Conservation (phyloP, 2,113 vertebrate species). For the Grus americana region DNA sequence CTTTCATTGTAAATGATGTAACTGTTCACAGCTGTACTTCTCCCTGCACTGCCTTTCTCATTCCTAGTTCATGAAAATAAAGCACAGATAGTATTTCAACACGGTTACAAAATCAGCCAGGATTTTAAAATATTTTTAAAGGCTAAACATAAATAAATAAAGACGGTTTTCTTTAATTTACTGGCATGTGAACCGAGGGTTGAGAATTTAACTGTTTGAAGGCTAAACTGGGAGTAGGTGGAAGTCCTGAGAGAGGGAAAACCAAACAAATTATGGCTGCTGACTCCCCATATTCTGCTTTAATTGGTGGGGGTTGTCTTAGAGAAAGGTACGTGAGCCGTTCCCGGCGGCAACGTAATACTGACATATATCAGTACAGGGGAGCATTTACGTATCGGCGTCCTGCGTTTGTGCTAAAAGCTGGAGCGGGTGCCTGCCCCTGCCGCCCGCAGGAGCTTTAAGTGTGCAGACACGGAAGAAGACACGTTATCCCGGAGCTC, state of each 20-base stretch:
- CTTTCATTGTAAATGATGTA: background rate
- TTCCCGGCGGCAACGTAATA: background rate
- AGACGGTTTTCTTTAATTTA: background rate
- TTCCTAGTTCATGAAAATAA: background rate
- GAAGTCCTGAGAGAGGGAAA: background rate
- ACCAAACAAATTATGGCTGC: background rate
- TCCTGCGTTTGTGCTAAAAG: accelerated
- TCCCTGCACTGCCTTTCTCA: background rate
- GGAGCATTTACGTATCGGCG: background rate
- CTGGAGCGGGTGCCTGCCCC: background rate
- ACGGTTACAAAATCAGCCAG: background rate
- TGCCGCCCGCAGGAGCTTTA: background rate
- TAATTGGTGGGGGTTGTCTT: background rate
- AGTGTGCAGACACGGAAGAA: accelerated
- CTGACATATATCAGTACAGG: accelerated
- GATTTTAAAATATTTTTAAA: background rate
- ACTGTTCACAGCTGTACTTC: background rate
- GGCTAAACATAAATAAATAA: background rate
- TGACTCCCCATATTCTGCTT: background rate
- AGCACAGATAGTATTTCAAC: background rate
- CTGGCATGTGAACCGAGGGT: background rate
- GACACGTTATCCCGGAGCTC: background rate
- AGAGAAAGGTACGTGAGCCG: background rate
- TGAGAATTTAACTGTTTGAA: background rate
- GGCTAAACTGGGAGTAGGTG: background rate